Base-by-base conservation (phyloP, 2,888 invertebrate genomes). In the Dynastes hyllus region DNA sequence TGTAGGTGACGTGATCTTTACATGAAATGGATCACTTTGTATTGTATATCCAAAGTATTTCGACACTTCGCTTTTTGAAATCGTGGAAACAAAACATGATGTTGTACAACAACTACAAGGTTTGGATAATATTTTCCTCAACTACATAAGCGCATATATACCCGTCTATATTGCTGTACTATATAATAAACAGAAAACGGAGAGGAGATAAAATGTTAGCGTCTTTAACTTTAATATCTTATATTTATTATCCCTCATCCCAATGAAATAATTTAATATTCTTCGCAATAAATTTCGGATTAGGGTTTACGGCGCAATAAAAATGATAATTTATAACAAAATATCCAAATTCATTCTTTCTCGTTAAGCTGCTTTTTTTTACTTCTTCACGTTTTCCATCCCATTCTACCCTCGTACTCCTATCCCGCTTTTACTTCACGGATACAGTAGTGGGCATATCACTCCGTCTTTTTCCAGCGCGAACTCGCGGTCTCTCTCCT, bases 291-390 rank as follows among this genome's bases (percentile, higher is more conserved):
- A 89, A 89, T 89, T 89, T 85, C 83, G 88, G 89, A 89, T 89
- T 89, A 89, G 86, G 88, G 88, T 89, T 89, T 88, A 88, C 87
- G 86, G 88, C 84, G 87, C 87, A 87, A 87, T 89, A 88, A 89
- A 89, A 88, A 88, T 87, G 87, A 88, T 88, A 88, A 88, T 89
- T 89, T 89, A 88, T 88, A 88, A 88, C 89, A 88, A 88, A 88
- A 88, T 88, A 87, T 87, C 87, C 87, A 87, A 88, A 87, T 87
- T 87, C 83, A 81, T 84, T 82, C 81, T 82, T 82, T 82, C 81
- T 81, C 78, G 79, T 82, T 81, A 80, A 78, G 80, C 81, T 79
- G 65, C 78, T 77, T 77, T 67, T 65, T 67, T 71, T 81, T 81
- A 79, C 78, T 82, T 81, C 82, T 80, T 80, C 80, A 79, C 80